Conservation (phyloP, 1,140 invertebrate species). For the Zaprionus gabonicus region DNA sequence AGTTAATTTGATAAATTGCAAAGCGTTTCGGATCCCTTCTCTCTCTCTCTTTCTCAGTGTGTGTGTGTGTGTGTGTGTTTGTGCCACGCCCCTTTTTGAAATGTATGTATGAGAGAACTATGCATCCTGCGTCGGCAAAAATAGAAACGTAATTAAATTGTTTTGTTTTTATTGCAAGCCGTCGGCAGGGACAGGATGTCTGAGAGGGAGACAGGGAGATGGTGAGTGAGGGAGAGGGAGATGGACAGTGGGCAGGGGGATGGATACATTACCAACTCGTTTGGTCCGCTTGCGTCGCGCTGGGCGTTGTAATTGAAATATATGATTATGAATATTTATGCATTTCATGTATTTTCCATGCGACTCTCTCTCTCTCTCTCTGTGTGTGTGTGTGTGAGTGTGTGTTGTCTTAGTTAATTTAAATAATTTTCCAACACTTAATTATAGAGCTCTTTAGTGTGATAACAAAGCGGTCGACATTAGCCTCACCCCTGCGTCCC, state of each 20-base stretch:
- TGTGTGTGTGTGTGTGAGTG: constrained; percentile 18
- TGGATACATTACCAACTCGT: constrained; percentile 31
- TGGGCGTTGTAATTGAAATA: constrained; percentile 81
- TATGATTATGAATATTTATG: constrained; percentile 84
- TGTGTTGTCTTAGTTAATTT: constrained; percentile 56
- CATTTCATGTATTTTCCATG: constrained; percentile 42
- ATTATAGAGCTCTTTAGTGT: constrained; percentile 66
- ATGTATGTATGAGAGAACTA: constrained; percentile 39
- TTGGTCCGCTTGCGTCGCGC: constrained; percentile 25
- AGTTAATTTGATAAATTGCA: constrained; percentile 81
- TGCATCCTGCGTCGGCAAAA: constrained; percentile 21
- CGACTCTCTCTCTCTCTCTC: background rate
- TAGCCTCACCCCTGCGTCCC: constrained; percentile 9
- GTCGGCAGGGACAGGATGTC: constrained; percentile 20
- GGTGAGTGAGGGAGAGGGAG: background rate
- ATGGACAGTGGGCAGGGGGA: background rate
- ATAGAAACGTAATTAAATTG: constrained; percentile 82
- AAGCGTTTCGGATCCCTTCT: constrained; percentile 52
- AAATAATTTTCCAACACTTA: constrained; percentile 78
- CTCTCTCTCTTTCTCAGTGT: constrained; percentile 15
- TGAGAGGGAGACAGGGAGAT: background rate
- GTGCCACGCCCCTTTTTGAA: constrained; percentile 59
- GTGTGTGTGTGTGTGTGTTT: constrained; percentile 34
- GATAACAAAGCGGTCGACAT: constrained; percentile 65
- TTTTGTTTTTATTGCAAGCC: constrained; percentile 67